A percentile compares a stretch with the other conserved stretches of the same genome.
Evolutionary conservation across 1,140 invertebrate genomes (phyloP).

Genomic region (Drosophila cardini): DNA sequence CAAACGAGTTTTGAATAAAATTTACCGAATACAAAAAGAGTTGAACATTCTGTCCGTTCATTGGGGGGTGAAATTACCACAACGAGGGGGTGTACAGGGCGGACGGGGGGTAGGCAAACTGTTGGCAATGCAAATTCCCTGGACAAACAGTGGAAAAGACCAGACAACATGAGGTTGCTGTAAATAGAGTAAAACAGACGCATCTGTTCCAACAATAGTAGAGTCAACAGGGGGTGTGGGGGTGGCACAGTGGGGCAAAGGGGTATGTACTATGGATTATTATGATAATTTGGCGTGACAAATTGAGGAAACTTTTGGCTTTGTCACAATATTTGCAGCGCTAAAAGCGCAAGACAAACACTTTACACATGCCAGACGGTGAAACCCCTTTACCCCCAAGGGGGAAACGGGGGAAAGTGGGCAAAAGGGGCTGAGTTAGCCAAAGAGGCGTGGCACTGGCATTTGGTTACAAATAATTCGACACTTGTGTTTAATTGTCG

Average conservation of each 20-base stretch:
- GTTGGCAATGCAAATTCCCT: slow-evolving; percentile 70
- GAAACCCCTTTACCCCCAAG: slow-evolving; percentile 44
- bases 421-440: neutral
- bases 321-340: slow-evolving; percentile 77
- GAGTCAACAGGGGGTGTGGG: slow-evolving; percentile 53
- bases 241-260: neutral
- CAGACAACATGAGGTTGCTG: slow-evolving; percentile 8
- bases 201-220: slow-evolving; percentile 65
- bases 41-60: slow-evolving; percentile 37
- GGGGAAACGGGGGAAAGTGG: neutral
- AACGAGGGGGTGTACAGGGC: neutral
- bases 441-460: slow-evolving; percentile 6
- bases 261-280: slow-evolving; percentile 46
- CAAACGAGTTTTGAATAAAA: slow-evolving; percentile 82
- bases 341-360: slow-evolving; percentile 78
- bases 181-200: slow-evolving; percentile 13
- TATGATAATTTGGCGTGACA: slow-evolving; percentile 77
- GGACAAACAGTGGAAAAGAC: slow-evolving; percentile 55
- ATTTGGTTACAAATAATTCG: slow-evolving; percentile 71
- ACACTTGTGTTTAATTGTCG: slow-evolving; percentile 77
- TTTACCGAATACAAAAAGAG: slow-evolving; percentile 63
- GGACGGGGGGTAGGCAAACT: neutral
- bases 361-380: slow-evolving; percentile 67
- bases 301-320: slow-evolving; percentile 54
- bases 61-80: slow-evolving; percentile 32